Evolutionary conservation across 2,888 invertebrate species (phyloP).

Genomic region (Eristalinus sepulchralis): DNA sequence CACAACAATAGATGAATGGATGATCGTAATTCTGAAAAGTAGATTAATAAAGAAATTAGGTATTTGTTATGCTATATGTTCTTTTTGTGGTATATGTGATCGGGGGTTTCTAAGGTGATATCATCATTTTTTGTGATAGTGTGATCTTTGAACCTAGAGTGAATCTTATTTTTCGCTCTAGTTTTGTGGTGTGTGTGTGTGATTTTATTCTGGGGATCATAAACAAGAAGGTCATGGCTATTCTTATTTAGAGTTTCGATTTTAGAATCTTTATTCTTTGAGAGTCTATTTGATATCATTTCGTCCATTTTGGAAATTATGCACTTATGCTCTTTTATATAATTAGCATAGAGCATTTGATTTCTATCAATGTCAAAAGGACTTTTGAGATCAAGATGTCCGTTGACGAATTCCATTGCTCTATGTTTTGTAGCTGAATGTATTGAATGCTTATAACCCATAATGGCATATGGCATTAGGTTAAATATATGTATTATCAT

Average conservation of each 20-base stretch:
- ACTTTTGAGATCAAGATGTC: conserved; percentile 17
- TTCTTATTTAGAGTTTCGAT: neutral
- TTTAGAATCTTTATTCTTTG: neutral
- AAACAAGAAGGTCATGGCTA: neutral
- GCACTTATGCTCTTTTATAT: conserved; percentile 29
- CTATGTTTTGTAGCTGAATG: conserved; percentile 43
- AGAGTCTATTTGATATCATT: neutral
- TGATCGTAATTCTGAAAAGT: neutral
- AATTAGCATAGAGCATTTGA: conserved; percentile 33
- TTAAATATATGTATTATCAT: conserved; percentile 17
- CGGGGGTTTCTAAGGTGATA: neutral
- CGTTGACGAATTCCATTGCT: conserved; percentile 29
- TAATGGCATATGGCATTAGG: conserved; percentile 38
- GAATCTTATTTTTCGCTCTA: conserved; percentile 5
- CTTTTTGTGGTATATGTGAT: neutral
- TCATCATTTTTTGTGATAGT: neutral
- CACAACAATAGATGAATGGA: neutral
- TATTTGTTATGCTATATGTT: neutral
- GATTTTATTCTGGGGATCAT: conserved; percentile 1
- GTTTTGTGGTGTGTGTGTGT: conserved; percentile 49
- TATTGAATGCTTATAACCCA: conserved; percentile 55
- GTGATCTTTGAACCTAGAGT: neutral
- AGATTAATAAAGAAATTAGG: neutral
- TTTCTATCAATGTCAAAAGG: conserved; percentile 23
- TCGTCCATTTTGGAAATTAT: neutral